A percentile compares a stretch with the other conserved stretches of the same genome.
phyloP scores from a whole-genome alignment of 1,140 invertebrate species.

The Maconellicoccus hirsutus region DNA sequence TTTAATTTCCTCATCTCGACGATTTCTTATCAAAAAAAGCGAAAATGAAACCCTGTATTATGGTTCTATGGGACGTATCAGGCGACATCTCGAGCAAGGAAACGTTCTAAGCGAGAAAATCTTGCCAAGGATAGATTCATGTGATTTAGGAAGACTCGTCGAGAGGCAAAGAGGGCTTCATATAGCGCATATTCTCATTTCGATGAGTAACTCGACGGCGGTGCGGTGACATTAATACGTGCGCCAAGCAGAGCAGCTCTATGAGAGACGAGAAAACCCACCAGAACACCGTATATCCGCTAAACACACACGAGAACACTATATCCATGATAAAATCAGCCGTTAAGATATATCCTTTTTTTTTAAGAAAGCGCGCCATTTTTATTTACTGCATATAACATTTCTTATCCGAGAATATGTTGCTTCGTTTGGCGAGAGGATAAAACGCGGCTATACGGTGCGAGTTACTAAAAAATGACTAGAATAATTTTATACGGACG shows the following conservation, averaged over 20 bases:
- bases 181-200: background rate
- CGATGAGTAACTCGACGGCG: background rate
- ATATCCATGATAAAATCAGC: background rate
- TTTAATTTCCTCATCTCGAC: no score
- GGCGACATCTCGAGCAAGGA: no score
- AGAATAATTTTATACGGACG: slow-evolving; percentile 1
- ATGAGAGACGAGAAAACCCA: background rate
- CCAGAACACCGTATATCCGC: background rate
- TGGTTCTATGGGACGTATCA: no score
- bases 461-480: background rate
- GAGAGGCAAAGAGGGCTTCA: no score
- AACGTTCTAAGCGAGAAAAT: no score
- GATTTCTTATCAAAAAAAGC: no score
- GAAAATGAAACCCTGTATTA: no score
- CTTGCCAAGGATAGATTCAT: no score
- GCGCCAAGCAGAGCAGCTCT: background rate
- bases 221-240: background rate
- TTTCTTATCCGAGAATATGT: background rate
- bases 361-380: background rate
- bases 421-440: background rate
- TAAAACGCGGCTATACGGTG: background rate
- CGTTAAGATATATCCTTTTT: slow-evolving; percentile 1
- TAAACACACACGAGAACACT: background rate
- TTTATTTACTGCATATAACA: slow-evolving; percentile 9
- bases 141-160: no score